Percentiles rank a stretch among this genome's conserved stretches.
Evolutionary conservation across 2,888 invertebrate genomes (phyloP).

Genomic region (Lomographa bimaculata): DNA sequence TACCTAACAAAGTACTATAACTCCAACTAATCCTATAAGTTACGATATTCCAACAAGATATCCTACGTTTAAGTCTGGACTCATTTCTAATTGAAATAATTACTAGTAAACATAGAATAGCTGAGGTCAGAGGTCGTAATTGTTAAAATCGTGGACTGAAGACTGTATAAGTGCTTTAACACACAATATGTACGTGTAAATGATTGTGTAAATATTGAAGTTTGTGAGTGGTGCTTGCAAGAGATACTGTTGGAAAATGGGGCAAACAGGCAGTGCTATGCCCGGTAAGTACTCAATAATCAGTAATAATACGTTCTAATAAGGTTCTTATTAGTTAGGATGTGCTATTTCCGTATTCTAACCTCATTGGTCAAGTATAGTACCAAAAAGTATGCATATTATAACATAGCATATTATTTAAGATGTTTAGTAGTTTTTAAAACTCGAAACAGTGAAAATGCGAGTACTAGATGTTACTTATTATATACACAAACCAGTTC

Average conservation of each 20-base stretch:
- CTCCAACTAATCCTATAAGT: not conserved
- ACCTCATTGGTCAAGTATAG: slow-evolving; percentile 37
- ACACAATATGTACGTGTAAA: slow-evolving; percentile 24
- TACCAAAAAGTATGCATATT: no score
- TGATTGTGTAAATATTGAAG: slow-evolving; percentile 20
- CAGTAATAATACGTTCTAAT: slow-evolving; percentile 45
- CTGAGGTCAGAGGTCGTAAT: slow-evolving; percentile 62
- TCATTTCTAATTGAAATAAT: slow-evolving; percentile 32
- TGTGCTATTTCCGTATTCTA: slow-evolving; percentile 37
- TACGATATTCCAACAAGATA: slow-evolving; percentile 22
- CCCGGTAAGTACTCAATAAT: slow-evolving; percentile 65
- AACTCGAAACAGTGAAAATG: no score
- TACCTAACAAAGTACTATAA: slow-evolving; percentile 5
- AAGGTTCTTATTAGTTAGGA: slow-evolving; percentile 49
- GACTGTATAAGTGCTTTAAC: slow-evolving; percentile 46
- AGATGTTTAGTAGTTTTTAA: no score
- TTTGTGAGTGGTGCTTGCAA: slow-evolving; percentile 30
- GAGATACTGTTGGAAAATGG: slow-evolving; percentile 52
- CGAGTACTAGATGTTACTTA: no score
- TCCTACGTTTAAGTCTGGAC: not conserved
- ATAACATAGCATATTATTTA: no score
- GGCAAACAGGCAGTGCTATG: slow-evolving; percentile 71
- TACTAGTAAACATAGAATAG: slow-evolving; percentile 51
- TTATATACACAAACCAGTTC: no score
- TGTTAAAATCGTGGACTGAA: slow-evolving; percentile 44